Conservation (phyloP, 2,797 vertebrate genomes). For the Megaceryle alcyon region DNA sequence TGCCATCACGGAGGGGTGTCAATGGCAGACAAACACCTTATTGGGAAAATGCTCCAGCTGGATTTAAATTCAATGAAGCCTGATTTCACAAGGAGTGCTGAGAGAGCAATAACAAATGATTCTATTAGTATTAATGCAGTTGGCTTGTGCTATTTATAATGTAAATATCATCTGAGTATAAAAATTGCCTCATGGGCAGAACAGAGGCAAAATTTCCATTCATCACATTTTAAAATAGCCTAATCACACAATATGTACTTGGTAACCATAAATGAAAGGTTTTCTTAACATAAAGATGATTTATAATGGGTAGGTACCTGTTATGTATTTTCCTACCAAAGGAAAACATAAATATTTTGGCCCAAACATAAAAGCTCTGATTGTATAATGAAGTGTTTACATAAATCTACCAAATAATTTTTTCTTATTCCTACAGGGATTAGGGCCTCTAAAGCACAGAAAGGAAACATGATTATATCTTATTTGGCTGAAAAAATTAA, state of each 20-base stretch:
- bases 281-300: conserved; percentile 15
- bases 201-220: conserved; percentile 18
- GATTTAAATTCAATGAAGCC: neutral
- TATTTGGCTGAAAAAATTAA: neutral
- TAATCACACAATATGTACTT: neutral
- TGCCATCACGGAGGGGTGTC: neutral
- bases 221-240: neutral
- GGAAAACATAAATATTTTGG: conserved; percentile 33
- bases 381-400: neutral
- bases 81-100: neutral
- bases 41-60: accelerated
- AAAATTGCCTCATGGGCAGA: conserved; percentile 12
- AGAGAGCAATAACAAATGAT: conserved; percentile 42
- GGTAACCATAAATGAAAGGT: neutral
- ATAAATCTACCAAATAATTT: neutral
- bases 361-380: neutral
- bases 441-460: neutral
- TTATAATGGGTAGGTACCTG: conserved; percentile 4
- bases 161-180: conserved; percentile 39
- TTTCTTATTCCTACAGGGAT: neutral
- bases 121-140: conserved; percentile 49
- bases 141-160: conserved; percentile 37
- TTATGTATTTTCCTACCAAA: neutral
- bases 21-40: neutral
- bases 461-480: neutral